Evolutionary conservation across 2,888 invertebrate species (phyloP).

Genomic region (Rutpela maculata): DNA sequence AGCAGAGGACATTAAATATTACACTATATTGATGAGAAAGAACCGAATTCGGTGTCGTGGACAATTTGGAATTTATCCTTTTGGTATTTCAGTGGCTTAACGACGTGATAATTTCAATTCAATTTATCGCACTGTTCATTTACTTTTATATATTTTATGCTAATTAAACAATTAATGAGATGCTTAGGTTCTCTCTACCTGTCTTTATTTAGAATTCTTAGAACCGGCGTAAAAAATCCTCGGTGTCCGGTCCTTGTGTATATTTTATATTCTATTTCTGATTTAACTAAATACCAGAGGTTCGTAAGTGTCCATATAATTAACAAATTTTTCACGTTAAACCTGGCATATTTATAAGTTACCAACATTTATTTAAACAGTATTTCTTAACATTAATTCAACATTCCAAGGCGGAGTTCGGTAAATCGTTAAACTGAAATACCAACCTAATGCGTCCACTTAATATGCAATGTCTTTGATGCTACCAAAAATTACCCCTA

Average conservation of each 20-base stretch:
- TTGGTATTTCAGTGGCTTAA: constrained; percentile 64
- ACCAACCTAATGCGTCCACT: constrained; percentile 46
- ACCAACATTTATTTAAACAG: constrained; percentile 56
- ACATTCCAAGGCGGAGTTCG: constrained; percentile 50
- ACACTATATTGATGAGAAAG: constrained; percentile 67
- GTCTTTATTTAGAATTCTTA: constrained; percentile 64
- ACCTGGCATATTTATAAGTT: constrained; percentile 60
- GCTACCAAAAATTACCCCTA: constrained; percentile 51
- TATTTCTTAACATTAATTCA: constrained; percentile 46
- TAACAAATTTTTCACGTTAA: constrained; percentile 67
- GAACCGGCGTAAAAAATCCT: constrained; percentile 59
- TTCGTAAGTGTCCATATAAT: constrained; percentile 65
- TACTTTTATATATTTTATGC: constrained; percentile 67
- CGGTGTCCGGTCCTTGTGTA: constrained; percentile 48
- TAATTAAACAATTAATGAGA: constrained; percentile 68
- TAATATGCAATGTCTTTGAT: constrained; percentile 42
- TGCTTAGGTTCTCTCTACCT: constrained; percentile 62
- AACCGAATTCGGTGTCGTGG: constrained; percentile 45
- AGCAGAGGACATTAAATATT: constrained; percentile 64
- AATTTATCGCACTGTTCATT: constrained; percentile 66
- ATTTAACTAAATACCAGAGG: constrained; percentile 39
- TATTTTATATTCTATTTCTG: constrained; percentile 38
- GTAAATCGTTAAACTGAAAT: constrained; percentile 44
- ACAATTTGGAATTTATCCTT: constrained; percentile 56
- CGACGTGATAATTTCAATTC: constrained; percentile 67